Evolutionary conservation across 2,888 invertebrate species (phyloP), one percentile per base, ranked within the genome.

Genomic region (Apamea epomidion): DNA sequence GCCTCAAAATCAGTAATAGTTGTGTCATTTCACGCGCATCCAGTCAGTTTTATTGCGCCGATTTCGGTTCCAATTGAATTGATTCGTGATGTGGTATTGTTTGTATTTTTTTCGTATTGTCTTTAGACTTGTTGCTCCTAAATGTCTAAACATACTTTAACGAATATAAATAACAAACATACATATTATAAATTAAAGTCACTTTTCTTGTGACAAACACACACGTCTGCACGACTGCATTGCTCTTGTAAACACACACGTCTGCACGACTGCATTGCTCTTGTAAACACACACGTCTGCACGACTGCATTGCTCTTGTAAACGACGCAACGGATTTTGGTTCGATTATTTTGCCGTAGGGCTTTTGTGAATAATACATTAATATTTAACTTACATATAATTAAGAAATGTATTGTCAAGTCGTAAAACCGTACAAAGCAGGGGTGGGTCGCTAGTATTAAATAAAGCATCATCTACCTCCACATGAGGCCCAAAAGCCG

Each of bases 401-500:
- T 54, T 1, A 21, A 54, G 8, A 54, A n/a, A 58, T 58, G 4
- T 58, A n/a, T n/a, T 58, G 58, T 58, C 64, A 64, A 18, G 32
- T 32, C 29, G 8, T 64, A 18, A 18, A 32, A 32, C 64, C 32
- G 18, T 32, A 10, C 32, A 18, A 64, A 64, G 10, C 3, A 3
- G 32, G 8, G 7, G 8, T 1, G 32, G 32, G 8, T 64, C 8
- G 8, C 12, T 12, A n/a, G 3, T 58, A 45, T 1, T 48, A 25
- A 48, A 45, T 16, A 48, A 32, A 75, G 4, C 16, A 48, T 32
- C 2, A 62, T 14, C 1, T 89, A 96, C 97, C 92, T 97, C 97
- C 0, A 93, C 92, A 88, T 97, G 94, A 16, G 96, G 95, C 18
- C 97, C 97, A 68, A 95, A 94, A 74, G 95, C 96, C 0, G 96